Base-by-base conservation (phyloP, 2,113 vertebrate species). In the Amphiprion ocellaris region DNA sequence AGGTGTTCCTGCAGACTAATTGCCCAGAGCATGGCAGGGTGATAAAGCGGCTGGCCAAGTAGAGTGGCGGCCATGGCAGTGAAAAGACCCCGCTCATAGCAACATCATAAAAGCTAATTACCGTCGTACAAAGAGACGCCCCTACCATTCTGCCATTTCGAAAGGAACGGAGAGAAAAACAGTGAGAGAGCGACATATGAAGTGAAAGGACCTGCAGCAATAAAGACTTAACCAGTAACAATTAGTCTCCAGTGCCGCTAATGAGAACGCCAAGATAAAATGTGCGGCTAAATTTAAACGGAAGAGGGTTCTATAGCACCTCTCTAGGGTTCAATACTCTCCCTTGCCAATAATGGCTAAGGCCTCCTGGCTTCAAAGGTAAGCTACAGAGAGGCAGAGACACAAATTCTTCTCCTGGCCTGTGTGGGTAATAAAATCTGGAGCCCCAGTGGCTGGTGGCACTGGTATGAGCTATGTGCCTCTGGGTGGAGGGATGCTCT, bases 61-160 rank as follows among this genome's bases (percentile, higher is more conserved):
- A 64, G 81, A 89, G 80, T 85, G 93, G 92, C 53, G 90, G 47
- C 79, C 91, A 91, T 90, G 92, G 77, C 79, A 92, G 90, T 94
- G 90, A 96, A 96, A 95, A 92, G 93, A 82, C 92, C 73, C 92
- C 21, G 65, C 90, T 94, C 93, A 89, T 96, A 96, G 95, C 95
- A 96, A 92, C 92, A 95, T 95, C 95, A 97, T 96, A 96, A 97
- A 97, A 95, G 91, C 95, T 96, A 96, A 97, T 98, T 98, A 97
- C 96, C 94, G 92, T 94, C 93, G 94, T 93, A 96, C 93, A 96
- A 96, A 94, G 81, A 83, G 94, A 91, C 92, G 88, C 89, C 93
- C 89, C 93, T 92, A 96, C 83, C 59, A 86, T 86, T 87, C 80
- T 88, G 80, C 94, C 92, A 94, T 94, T 95, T 96, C 94, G 95